A percentile compares a stretch with the other conserved stretches of the same genome.
These are phyloP conservation scores for Nesogale talazaci DNA, from an alignment of 2,113 vertebrate genomes.

Conservation along the genomic window DNA sequence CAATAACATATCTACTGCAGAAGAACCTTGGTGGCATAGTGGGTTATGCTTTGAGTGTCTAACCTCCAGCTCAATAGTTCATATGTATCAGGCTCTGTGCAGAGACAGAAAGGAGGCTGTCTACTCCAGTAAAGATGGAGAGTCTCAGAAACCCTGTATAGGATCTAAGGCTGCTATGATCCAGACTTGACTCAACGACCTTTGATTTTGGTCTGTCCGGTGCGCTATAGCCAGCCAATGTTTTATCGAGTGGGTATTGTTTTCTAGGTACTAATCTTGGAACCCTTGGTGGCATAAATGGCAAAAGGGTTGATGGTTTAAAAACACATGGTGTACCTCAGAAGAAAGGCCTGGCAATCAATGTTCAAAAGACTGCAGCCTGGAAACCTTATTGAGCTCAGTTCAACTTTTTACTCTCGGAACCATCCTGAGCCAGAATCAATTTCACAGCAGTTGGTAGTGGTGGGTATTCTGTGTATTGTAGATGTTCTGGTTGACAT, in stretches of 20 bases:
- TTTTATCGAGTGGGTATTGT: neutral
- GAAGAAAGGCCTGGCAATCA: neutral
- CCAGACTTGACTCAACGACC: too few relatives aligned
- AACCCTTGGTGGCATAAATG: neutral
- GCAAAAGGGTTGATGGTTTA: neutral
- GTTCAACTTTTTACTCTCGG: neutral
- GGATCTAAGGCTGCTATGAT: too few relatives aligned
- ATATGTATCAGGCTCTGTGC: too few relatives aligned
- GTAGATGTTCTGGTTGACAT: neutral
- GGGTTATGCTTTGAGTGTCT: too few relatives aligned
- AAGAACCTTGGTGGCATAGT: too few relatives aligned
- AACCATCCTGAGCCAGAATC: neutral
- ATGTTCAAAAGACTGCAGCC: neutral
- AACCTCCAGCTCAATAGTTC: too few relatives aligned
- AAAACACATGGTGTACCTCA: neutral
- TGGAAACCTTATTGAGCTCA: neutral
- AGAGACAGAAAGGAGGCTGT: too few relatives aligned
- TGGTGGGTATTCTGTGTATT: neutral
- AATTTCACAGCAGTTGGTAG: neutral
- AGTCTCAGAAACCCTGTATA: too few relatives aligned
- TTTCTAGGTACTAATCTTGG: neutral
- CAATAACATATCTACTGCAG: too few relatives aligned
- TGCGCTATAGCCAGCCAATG: accelerated
- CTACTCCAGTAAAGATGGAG: too few relatives aligned
- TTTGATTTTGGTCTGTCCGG: too few relatives aligned